Conservation (phyloP, 2,888 invertebrate species). For the Drosophila aldrichi region DNA sequence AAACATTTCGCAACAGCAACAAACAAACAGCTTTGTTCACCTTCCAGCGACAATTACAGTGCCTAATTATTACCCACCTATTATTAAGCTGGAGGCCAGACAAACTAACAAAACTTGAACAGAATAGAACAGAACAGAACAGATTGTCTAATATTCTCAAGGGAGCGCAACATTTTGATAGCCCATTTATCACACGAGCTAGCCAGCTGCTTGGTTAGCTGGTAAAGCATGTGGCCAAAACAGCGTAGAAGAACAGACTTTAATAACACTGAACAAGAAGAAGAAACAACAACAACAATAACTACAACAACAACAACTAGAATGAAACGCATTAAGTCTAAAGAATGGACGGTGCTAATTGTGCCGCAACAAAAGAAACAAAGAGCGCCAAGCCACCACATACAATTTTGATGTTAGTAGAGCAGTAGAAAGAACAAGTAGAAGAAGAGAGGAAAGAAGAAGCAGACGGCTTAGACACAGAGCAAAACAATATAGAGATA, state of each 20-base stretch:
- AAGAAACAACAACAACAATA: constrained; percentile 8
- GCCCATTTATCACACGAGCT: constrained; percentile 62
- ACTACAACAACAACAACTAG: constrained; percentile 5
- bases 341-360: constrained; percentile 69
- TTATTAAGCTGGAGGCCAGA: constrained; percentile 2
- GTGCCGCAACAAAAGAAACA: constrained; percentile 63
- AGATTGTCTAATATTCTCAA: constrained; percentile 42
- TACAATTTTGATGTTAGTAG: constrained; percentile 59
- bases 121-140: constrained; percentile 10
- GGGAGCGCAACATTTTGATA: constrained; percentile 59
- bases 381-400: constrained; percentile 22
- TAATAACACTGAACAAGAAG: constrained; percentile 14
- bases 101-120: constrained; percentile 36
- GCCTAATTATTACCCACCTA: constrained; percentile 40
- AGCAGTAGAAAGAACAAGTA: constrained; percentile 35
- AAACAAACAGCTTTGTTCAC: constrained; percentile 21
- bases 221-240: constrained; percentile 44
- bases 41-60: constrained; percentile 33
- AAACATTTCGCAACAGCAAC: constrained; percentile 20
- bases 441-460: constrained; percentile 4
- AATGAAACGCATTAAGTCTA: constrained; percentile 52
- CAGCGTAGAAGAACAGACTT: constrained; percentile 1
- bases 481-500: constrained; percentile 14
- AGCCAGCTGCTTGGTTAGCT: constrained; percentile 3
- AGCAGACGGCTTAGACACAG: constrained; percentile 40